Evolutionary conservation across 1,140 invertebrate species (phyloP), one percentile per base, ranked within the genome.

Genomic region (Berghia stephanieae): DNA sequence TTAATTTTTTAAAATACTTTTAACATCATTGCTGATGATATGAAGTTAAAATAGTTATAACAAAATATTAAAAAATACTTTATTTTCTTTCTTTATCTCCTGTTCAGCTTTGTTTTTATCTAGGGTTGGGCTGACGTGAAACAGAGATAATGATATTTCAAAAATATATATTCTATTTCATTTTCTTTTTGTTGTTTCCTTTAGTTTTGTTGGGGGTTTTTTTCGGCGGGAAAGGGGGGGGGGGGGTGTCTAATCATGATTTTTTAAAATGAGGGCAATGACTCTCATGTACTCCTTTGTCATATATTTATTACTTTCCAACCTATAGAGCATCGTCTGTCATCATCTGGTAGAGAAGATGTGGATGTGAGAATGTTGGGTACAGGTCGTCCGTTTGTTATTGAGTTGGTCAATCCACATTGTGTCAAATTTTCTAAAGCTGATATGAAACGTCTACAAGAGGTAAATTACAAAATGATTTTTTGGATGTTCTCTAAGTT

Each of bases 331-430:
- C 87, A 83, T 92, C 94, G 88, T 93, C 98, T 92, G 85, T 93
- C 95, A 81, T 93, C 96, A 5, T 97, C 96, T 76, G 97, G 97
- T 0, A 91, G 97, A 72, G 97, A 99, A 90, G 97, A 99, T 91
- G 95, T 96, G 0, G 96, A 98, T 90, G 96, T 98, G 0, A 79
- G 86, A 72, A 91, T 94, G 87, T 87, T 98, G 44, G 95, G 95
- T 40, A 55, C 57, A 84, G 86, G 86, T 67, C 71, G 86, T 38
- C 86, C 86, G 24, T 88, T 88, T 84, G 82, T 87, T 57, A 77
- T 88, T 52, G 86, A 88, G 69, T 74, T 88, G 31, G 73, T 86
- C 31, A 85, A 88, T 78, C 83, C 86, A 42, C 81, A 81, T 42
- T 78, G 78, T 63, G 77, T 81, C 1, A 77, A 66, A 42, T 83